These are phyloP conservation scores for Megalurothrips usitatus DNA, from an alignment of 2,888 invertebrate genomes.

Conservation along the genomic window DNA sequence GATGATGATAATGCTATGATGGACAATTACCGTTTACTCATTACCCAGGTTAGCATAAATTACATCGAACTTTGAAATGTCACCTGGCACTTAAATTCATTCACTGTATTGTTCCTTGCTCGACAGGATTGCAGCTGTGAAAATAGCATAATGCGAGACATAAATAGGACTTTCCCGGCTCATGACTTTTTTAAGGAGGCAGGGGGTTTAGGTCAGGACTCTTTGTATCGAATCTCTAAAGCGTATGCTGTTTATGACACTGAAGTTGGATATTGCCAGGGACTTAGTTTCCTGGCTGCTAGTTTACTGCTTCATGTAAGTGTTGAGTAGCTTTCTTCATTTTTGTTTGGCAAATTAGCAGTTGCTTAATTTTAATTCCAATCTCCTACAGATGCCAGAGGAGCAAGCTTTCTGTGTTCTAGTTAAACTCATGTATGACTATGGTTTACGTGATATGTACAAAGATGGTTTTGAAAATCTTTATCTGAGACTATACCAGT, in stretches of 20 bases:
- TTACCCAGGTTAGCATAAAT: slow-evolving; percentile 68
- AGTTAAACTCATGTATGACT: slow-evolving; percentile 95
- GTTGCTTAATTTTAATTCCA: slow-evolving; percentile 1
- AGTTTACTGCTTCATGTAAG: slow-evolving; percentile 90
- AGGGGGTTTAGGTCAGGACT: slow-evolving; percentile 93
- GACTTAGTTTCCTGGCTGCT: slow-evolving; percentile 95
- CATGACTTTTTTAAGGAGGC: slow-evolving; percentile 96
- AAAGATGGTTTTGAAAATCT: slow-evolving; percentile 95
- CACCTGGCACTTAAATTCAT: background rate
- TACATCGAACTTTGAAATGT: slow-evolving; percentile 9
- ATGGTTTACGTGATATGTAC: slow-evolving; percentile 88
- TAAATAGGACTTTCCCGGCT: slow-evolving; percentile 97
- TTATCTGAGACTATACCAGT: slow-evolving; percentile 89
- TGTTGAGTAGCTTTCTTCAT: slow-evolving; percentile 39
- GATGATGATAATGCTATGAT: slow-evolving; percentile 78
- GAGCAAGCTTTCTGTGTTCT: slow-evolving; percentile 98
- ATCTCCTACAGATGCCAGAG: slow-evolving; percentile 85
- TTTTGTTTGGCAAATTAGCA: slow-evolving; percentile 28
- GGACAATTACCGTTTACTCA: slow-evolving; percentile 86
- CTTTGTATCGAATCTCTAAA: slow-evolving; percentile 89
- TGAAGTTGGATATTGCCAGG: slow-evolving; percentile 99
- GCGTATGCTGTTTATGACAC: slow-evolving; percentile 96
- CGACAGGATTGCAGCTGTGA: slow-evolving; percentile 88
- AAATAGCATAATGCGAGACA: slow-evolving; percentile 91
- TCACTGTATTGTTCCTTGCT: background rate